Conservation (phyloP, 2,888 invertebrate species). For the Eupithecia dodoneata region DNA sequence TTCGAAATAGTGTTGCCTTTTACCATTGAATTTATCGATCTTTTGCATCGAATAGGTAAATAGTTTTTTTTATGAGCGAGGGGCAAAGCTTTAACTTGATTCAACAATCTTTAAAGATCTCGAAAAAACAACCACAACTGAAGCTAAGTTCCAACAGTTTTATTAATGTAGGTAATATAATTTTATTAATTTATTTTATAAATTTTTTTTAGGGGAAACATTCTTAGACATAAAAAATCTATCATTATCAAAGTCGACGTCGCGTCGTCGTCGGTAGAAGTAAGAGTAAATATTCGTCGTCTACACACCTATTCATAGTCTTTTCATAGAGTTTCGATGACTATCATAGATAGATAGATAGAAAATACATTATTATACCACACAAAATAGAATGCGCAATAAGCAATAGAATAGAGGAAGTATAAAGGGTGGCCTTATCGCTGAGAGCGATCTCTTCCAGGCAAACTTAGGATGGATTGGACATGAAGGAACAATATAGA, state of each 20-base stretch:
- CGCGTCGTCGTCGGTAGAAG: not conserved
- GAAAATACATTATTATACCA: too few relatives aligned
- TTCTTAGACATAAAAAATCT: not conserved
- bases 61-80: not conserved
- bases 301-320: not conserved
- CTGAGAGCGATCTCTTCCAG: too few relatives aligned
- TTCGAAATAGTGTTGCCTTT: slow-evolving; percentile 41
- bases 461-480: too few relatives aligned
- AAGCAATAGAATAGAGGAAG: too few relatives aligned
- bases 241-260: not conserved
- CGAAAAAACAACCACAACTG: not conserved
- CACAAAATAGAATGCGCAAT: too few relatives aligned
- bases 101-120: not conserved
- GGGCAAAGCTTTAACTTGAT: not conserved
- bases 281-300: not conserved
- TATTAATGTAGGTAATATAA: too few relatives aligned
- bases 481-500: too few relatives aligned
- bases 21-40: slow-evolving; percentile 25
- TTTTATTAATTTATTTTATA: too few relatives aligned
- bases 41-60: not conserved
- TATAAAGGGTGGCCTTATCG: too few relatives aligned
- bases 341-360: not conserved
- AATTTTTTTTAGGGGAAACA: too few relatives aligned
- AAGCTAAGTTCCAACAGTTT: not conserved
- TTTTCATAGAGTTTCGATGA: not conserved